Evolutionary conservation across 1,140 invertebrate genomes (phyloP).

Genomic region (Cephus cinctus): DNA sequence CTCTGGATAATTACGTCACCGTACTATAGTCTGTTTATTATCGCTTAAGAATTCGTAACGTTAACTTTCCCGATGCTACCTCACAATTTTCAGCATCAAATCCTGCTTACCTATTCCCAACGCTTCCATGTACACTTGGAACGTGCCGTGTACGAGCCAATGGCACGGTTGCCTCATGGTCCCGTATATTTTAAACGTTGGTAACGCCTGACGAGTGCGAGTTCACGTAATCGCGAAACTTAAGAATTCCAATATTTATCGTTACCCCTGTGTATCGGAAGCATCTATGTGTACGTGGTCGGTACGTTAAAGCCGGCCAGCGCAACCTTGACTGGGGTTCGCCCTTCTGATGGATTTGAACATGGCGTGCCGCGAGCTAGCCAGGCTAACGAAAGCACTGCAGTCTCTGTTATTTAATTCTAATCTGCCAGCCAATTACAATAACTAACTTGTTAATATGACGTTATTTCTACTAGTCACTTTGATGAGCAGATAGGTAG

Average conservation of each 20-base stretch:
- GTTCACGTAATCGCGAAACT: background rate
- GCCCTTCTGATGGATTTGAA: constrained; percentile 34
- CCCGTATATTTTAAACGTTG: too few species aligned
- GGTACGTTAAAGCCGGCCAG: background rate
- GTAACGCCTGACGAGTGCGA: constrained; percentile 12
- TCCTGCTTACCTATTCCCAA: too few species aligned
- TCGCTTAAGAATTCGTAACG: too few species aligned
- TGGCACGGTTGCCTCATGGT: too few species aligned
- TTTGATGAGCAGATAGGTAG: too few species aligned
- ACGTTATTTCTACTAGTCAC: background rate
- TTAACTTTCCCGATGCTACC: too few species aligned
- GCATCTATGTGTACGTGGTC: too few species aligned
- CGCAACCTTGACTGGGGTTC: constrained; percentile 32
- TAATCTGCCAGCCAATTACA: constrained; percentile 8
- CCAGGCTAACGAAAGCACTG: constrained; percentile 3
- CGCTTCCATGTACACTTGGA: too few species aligned
- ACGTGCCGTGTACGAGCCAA: too few species aligned
- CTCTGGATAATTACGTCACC: too few species aligned
- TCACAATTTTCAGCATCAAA: too few species aligned
- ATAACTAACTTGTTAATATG: constrained; percentile 1
- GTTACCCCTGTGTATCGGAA: background rate
- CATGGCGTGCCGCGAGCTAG: constrained; percentile 27
- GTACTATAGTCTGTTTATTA: too few species aligned
- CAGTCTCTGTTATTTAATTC: constrained; percentile 11
- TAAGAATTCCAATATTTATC: constrained; percentile 5